phyloP scores from a whole-genome alignment of 2,113 vertebrate species.

The Scomber scombrus region DNA sequence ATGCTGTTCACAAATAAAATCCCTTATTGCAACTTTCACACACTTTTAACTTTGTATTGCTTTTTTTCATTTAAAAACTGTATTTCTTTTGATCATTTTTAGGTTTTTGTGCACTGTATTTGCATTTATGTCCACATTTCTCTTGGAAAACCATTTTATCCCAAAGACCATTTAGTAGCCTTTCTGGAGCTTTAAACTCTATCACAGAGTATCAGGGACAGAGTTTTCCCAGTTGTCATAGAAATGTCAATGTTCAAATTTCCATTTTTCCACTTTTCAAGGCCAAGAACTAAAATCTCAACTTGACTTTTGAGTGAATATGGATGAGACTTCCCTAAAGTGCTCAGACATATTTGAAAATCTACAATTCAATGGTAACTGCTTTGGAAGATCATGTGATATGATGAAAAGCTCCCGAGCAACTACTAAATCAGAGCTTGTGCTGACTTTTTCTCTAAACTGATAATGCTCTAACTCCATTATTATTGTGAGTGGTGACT shows the following conservation, averaged over 20 bases:
- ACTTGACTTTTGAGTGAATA: neutral
- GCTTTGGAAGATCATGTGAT: neutral
- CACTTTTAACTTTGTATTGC: neutral
- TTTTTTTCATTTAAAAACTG: conserved; percentile 9
- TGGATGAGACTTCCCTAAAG: neutral
- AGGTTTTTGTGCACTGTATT: too few relatives aligned
- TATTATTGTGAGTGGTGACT: neutral
- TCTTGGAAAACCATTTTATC: neutral
- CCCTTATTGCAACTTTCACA: conserved; percentile 5
- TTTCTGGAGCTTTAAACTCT: neutral
- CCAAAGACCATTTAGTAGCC: neutral
- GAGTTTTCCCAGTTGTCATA: too few relatives aligned
- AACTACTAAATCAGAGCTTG: too few relatives aligned
- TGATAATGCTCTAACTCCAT: neutral
- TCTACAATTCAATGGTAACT: neutral
- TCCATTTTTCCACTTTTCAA: neutral
- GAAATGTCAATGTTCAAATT: neutral
- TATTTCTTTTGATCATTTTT: neutral
- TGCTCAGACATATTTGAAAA: neutral
- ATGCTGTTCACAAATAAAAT: conserved; percentile 7
- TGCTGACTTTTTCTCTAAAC: too few relatives aligned
- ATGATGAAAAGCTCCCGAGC: neutral
- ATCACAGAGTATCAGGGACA: too few relatives aligned
- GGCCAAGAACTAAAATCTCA: neutral
- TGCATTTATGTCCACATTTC: too few relatives aligned